Evolutionary conservation across 2,888 invertebrate genomes (phyloP), one percentile per base, ranked within the genome.

Genomic region (Phania funesta): DNA sequence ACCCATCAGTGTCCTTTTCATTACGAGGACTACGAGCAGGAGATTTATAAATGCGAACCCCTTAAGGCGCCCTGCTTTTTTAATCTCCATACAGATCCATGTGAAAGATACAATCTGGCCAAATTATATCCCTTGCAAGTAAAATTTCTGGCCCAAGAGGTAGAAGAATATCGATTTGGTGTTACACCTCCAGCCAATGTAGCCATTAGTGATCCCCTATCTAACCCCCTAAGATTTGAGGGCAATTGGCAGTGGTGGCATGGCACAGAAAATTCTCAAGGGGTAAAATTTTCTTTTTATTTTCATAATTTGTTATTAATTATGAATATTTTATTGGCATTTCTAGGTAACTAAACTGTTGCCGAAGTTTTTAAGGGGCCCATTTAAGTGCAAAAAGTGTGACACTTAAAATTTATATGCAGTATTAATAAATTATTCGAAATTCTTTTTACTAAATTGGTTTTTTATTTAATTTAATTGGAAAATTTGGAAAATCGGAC

Each of bases 231-330:
- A 0, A 86, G 90, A 8, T 93, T 92, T 90, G 92, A 92, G 75
- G 90, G 91, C 70, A 92, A 92, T 0, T 94, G 94, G 94, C 91
- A 92, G 9, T 92, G 92, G 87, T 94, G 94, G 94, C 86, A 89
- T 81, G 92, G 93, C n/a, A 62, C 80, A 2, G 35, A 65, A 50
- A 73, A 60, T 48, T 54, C 58, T 2, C 18, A 20, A n/a, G 70
- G 48, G 22, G 52, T 38, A 58, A 67, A 38, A 3, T 2, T 48
- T 44, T 29, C 54, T 20, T 6, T 7, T 11, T 16, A 26, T 20
- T 38, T 26, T 38, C 48, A 9, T 26, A 35, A 26, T 16, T 24
- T 32, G 1, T 16, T 79, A 13, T 13, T 50, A 16, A 11, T 44
- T n/a, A 44, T 67, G 8, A 50, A 20, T 60, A 41, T 65, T 35